These are phyloP conservation scores for Hydra vulgaris DNA, from an alignment of 30 jellyfish, hydroid and myxozoan genomes.

Conservation along the genomic window DNA sequence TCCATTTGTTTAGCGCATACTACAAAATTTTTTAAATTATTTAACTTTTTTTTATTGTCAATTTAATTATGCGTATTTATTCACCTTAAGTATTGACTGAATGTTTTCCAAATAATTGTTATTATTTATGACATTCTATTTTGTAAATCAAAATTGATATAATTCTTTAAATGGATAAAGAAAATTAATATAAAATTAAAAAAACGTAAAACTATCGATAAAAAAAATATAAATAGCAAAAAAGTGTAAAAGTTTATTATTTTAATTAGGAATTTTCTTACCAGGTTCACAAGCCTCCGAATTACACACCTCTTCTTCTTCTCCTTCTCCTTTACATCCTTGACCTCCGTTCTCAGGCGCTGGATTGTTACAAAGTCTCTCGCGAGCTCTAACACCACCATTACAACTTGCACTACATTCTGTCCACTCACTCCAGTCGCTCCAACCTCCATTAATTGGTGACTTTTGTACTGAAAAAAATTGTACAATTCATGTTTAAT, in stretches of 20 bases:
- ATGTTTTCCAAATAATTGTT: no score
- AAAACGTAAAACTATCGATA: no score
- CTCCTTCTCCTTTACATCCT: constrained; percentile 64
- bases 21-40: constrained; percentile 3
- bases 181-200: no score
- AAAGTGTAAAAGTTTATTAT: no score
- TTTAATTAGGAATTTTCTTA: constrained; percentile 5
- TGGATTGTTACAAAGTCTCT: constrained; percentile 75
- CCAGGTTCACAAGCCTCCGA: constrained; percentile 53
- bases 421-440: constrained; percentile 63
- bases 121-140: no score
- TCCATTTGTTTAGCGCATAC: constrained; percentile 69
- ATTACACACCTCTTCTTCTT: constrained; percentile 42
- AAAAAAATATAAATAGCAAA: no score
- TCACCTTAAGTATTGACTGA: no score
- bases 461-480: constrained; percentile 9
- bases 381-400: constrained; percentile 54
- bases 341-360: constrained; percentile 63
- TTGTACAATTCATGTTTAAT: not conserved
- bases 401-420: constrained; percentile 63
- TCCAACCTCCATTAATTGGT: constrained; percentile 59
- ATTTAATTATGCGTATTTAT: not conserved
- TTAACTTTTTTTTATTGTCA: no score
- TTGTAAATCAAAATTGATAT: no score
- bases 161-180: no score